phyloP scores from a whole-genome alignment of 2,797 vertebrate genomes.

The Anomalospiza imberbis region DNA sequence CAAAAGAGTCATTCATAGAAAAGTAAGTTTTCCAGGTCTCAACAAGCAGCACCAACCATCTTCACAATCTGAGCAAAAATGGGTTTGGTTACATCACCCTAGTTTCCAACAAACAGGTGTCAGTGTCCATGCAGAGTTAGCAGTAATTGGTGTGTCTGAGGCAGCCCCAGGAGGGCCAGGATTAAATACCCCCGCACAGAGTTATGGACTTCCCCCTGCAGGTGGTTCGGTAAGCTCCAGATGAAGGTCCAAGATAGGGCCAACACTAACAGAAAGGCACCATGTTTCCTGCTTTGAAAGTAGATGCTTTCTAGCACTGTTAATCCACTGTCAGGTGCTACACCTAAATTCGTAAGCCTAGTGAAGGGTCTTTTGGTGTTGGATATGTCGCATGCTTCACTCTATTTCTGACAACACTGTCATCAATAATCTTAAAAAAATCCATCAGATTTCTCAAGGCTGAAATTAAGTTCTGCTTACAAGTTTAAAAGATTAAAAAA shows the following conservation, averaged over 20 bases:
- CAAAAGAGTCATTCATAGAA: background rate
- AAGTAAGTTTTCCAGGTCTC: background rate
- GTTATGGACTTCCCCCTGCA: background rate
- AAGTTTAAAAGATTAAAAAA: background rate
- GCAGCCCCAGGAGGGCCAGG: background rate
- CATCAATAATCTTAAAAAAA: background rate
- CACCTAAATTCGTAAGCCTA: background rate
- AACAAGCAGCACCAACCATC: background rate
- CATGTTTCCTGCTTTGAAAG: background rate
- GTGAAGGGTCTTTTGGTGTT: background rate
- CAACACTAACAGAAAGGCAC: fast-evolving
- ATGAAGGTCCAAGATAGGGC: background rate
- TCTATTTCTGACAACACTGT: background rate
- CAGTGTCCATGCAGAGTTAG: background rate
- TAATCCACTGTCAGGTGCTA: background rate
- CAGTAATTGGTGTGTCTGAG: background rate
- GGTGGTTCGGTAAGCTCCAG: background rate
- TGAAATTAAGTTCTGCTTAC: background rate
- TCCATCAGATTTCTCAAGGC: background rate
- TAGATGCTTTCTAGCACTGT: background rate
- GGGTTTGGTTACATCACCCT: background rate
- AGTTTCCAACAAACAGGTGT: background rate
- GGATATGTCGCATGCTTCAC: background rate
- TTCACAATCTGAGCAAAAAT: background rate
- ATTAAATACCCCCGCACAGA: background rate